Base-by-base conservation (phyloP, 2,888 invertebrate genomes). In the Troglohyphantes excavatus region DNA sequence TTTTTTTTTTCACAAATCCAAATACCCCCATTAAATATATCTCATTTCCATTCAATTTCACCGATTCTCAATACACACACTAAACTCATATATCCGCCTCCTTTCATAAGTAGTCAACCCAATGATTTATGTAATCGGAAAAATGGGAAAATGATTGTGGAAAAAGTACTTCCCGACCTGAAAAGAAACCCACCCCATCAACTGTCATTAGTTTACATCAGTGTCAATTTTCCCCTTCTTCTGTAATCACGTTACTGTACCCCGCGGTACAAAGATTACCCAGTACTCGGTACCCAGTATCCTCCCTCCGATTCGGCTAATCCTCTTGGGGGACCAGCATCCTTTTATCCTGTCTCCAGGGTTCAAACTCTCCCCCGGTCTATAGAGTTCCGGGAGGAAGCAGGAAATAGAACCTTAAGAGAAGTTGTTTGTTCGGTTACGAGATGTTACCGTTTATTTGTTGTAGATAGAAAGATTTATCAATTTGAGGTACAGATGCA, bases 171-270 rank as follows among this genome's bases (percentile, higher is more conserved):
- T 27, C 67, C 59, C 59, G 26, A 67, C 67, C 39, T 59, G 39
- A 33, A 68, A 75, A 61, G 76, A 68, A 61, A 23, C 53, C 46
- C 65, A n/a, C 19, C 26, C 68, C 85, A 85, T 78, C 85, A 78
- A 85, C 39, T 76, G 76, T 85, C 85, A 85, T 85, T 85, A 85
- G 68, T 85, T 85, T 85, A 78, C 85, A 85, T 85, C 85, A 85
- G 68, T 85, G 85, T 85, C 85, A 68, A 85, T 78, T 53, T 68
- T 70, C 61, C 68, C 78, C 85, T 67, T 21, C 68, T 85, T 85
- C 78, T 61, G 76, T 78, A 85, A 85, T 85, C 67, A 78, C 76
- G 85, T 85, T 85, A 78, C 70, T 43, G n/a, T 73, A 19, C 39
- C 23, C 59, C 39, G 68, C 39, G 78, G 76, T 85, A 61, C 59